Evolutionary conservation across 2,888 invertebrate species (phyloP), one percentile per base, ranked within the genome.

Genomic region (Epsilonema sp.): DNA sequence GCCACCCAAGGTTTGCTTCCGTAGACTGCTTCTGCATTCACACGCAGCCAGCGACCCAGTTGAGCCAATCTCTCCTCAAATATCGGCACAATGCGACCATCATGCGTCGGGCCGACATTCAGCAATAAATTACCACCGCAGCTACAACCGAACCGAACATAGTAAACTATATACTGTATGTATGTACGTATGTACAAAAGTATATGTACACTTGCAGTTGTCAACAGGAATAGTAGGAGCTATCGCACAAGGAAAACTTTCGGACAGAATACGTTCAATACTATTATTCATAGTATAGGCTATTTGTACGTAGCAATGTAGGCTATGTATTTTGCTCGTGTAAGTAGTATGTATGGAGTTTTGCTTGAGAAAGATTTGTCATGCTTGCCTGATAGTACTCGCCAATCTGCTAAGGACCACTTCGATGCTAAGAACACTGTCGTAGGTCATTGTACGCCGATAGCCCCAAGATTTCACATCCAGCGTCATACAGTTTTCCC

Each of bases 401-500:
- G 57, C 55, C 19, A 66, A 48, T 16, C 55, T 58, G 3, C 49
- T 42, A 4, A 65, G 43, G 2, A 66, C 51, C 40, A 63, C 60
- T 31, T 47, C 26, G 5, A 47, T 24, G 1, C 50, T 39, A 21
- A 65, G 51, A 42, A 59, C 61, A 46, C 65, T 63, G 2, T 48
- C 26, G 3, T 62, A 46, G 8, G 55, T 53, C 47, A 67, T 63
- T 44, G 65, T 58, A 22, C 70, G 56, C 11, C 71, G 56, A 56
- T 62, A 70, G 4, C 71, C 73, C 72, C 72, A 72, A 2, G 70
- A 70, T 4, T 58, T 41, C 24, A 55, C 58, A 52, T 72, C 72
- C 31, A 72, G 58, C 1, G 70, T 70, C 64, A 70, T 65, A 51
- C 67, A 67, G 55, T 70, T 70, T 52, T 73, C 72, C 71, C 71